Evolutionary conservation across 2,113 vertebrate species (phyloP), one percentile per base, ranked within the genome.

Genomic region (Microcebus tavaratra): DNA sequence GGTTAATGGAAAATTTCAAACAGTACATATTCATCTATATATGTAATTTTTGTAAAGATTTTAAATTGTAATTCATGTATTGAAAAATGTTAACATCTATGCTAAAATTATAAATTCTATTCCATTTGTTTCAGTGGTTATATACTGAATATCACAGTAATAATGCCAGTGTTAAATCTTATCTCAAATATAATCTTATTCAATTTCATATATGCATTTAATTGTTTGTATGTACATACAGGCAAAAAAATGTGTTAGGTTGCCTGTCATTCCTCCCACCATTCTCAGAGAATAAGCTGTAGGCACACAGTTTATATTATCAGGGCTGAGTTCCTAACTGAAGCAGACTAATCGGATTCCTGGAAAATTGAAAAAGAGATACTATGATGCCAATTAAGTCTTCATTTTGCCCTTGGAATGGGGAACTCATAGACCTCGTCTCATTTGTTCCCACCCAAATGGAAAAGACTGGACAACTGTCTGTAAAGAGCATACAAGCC

Each of bases 331-430:
- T 85, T 21, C 20, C 17, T 72, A n/a, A 15, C 36, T 88, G 53
- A 95, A 91, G 29, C 5, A 42, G 3, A 70, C 34, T 45, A 57
- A n/a, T 88, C 59, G 73, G n/a, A 91, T 89, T 89, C 59, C 42
- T 94, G 36, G 27, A 96, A 90, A 96, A 85, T 0, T 23, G 21
- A 76, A 83, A 84, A 80, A 83, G 20, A 86, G 75, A 53, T 59
- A 50, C 2, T 42, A 1, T 59, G 48, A 50, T 67, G 4, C 5
- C 11, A 75, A 29, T 57, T 39, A 36, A 57, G 20, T 50, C 45
- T 88, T 92, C n/a, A 45, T 27, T 96, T 95, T 79, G 67, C 8
- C 45, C 27, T 83, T 48, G 48, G 89, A 94, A 83, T 70, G 42
- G 31, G 42, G 8, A 94, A 76, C 5, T 75, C 67, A 63, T 23